Evolutionary conservation across 23 tunicate species (phyloP), one percentile per base, ranked within the genome.

Genomic region (Botrylloides violaceus): DNA sequence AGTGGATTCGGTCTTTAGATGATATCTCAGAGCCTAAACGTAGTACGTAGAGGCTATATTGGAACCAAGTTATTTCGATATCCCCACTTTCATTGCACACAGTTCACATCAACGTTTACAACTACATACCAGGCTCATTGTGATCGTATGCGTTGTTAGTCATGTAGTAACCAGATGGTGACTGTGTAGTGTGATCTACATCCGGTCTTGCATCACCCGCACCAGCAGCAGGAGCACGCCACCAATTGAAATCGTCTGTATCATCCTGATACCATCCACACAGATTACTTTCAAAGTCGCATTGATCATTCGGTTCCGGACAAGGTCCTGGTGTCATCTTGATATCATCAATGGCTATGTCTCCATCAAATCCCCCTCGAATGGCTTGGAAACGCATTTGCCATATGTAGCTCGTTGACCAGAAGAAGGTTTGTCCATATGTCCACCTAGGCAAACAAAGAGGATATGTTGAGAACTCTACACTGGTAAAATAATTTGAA

Each of bases 321-420:
- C 97, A 90, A 20, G 83, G 75, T 25, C 97, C 97, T 78, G 65
- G 32, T 19, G 58, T 49, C 6, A 88, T 50, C 55, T 65, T 50
- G 34, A 90, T 53, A 36, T 90, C 97, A 62, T 90, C 97, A 38
- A 90, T 90, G 0, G 97, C 97, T 59, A 90, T 90, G 49, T 90
- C 97, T 4, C 97, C 97, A 68, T 90, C 90, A 50, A 49, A 83
- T 15, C 97, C 97, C 19, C 84, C 85, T 50, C 97, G 37, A 25
- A 79, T 56, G 24, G 83, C 97, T 74, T 81, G 81, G 36, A 90
- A 90, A 55, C 76, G 72, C 2, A 90, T 66, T 38, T 83, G 90
- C 85, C 90, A 90, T 2, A 31, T 61, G 70, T 66, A 90, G 34
- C 65, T 61, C 5, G 91, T 73, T 27, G 90, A 90, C 97, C 97